phyloP scores from a whole-genome alignment of 1,140 invertebrate species.

The Anastatus disparis region DNA sequence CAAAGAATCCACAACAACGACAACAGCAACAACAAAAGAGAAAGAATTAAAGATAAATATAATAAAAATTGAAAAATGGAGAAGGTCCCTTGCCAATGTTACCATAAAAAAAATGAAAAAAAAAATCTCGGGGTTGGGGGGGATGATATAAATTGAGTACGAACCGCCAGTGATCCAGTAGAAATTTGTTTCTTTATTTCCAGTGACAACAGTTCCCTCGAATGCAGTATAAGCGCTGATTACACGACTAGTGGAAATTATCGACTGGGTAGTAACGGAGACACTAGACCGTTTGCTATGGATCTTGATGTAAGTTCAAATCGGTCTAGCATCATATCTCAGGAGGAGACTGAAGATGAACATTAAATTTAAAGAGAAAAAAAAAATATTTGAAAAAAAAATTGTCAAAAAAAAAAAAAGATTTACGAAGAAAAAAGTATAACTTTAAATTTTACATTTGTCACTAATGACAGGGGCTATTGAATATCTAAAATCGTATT shows the following conservation, averaged over 20 bases:
- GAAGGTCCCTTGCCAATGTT: constrained; percentile 37
- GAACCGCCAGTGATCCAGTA: constrained; percentile 58
- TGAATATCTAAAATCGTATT: no score
- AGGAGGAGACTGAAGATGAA: constrained; percentile 63
- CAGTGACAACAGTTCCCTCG: constrained; percentile 69
- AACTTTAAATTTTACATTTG: no score
- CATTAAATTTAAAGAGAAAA: no score
- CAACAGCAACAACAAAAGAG: not conserved
- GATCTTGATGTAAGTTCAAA: constrained; percentile 70
- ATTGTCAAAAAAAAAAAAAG: no score
- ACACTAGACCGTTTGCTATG: constrained; percentile 67
- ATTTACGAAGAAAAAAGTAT: no score
- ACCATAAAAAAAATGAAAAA: not conserved
- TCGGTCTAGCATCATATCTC: constrained; percentile 68
- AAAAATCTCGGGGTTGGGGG: constrained; percentile 20
- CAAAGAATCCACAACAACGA: not conserved
- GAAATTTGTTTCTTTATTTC: constrained; percentile 65
- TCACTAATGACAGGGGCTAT: no score
- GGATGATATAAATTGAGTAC: constrained; percentile 20
- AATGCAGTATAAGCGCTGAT: constrained; percentile 61
- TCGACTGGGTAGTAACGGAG: not conserved
- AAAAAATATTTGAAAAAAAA: no score
- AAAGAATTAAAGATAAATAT: not conserved
- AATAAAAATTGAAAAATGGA: constrained; percentile 32
- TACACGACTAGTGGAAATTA: constrained; percentile 52